Percentiles rank a stretch among this genome's conserved stretches.
Evolutionary conservation across 1,140 invertebrate genomes (phyloP).

Genomic region (Coenobita brevimanus): DNA sequence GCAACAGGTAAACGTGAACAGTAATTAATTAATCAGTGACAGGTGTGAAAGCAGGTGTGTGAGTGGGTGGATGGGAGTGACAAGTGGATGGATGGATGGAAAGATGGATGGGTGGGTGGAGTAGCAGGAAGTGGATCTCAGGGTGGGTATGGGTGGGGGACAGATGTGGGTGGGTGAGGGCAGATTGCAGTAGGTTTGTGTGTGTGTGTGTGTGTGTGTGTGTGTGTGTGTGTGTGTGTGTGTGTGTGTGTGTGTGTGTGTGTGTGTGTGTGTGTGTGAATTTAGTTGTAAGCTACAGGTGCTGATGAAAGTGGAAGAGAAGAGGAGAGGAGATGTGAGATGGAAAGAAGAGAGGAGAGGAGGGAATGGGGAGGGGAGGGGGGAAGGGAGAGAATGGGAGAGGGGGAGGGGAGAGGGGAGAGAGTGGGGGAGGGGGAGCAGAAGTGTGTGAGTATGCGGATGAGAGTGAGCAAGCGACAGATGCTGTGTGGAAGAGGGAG

Average conservation of each 20-base stretch:
- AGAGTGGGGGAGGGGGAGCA: background rate
- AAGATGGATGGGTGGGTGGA: too few species aligned
- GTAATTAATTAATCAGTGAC: too few species aligned
- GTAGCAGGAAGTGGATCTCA: too few species aligned
- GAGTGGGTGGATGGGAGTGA: too few species aligned
- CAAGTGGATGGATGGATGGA: too few species aligned
- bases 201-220: too few species aligned
- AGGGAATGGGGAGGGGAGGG: background rate
- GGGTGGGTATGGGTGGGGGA: too few species aligned
- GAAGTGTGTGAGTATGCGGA: background rate
- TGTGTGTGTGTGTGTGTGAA: background rate
- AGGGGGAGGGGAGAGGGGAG: background rate
- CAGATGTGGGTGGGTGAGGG: too few species aligned
- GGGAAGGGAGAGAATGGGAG: background rate
- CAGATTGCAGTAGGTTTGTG: too few species aligned
- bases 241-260: background rate
- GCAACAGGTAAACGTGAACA: too few species aligned
- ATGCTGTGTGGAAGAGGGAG: slow-evolving; percentile 6
- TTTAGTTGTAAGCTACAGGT: background rate
- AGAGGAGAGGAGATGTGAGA: background rate
- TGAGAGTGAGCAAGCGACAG: background rate
- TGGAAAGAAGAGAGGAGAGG: background rate
- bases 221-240: too few species aligned
- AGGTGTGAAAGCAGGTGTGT: too few species aligned
- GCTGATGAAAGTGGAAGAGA: background rate